A percentile compares a stretch with the other conserved stretches of the same genome.
These are phyloP conservation scores for Caenorhabditis sp. DNA, from an alignment of 2,888 invertebrate species.

Conservation along the genomic window DNA sequence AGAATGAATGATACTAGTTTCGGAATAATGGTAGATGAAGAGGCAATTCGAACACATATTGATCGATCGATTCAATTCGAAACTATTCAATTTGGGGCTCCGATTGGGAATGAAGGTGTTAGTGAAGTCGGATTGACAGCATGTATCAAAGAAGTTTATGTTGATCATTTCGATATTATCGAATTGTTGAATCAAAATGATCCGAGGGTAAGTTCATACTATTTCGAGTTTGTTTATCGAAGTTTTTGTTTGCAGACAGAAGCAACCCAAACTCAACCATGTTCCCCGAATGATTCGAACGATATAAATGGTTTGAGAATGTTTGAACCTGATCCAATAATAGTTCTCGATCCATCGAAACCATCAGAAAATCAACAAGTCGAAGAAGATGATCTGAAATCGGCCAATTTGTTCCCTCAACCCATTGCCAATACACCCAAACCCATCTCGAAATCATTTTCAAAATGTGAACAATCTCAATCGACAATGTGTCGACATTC, in stretches of 20 bases:
- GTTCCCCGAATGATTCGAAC: conserved; percentile 7
- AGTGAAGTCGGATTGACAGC: conserved; percentile 49
- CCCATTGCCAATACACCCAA: conserved; percentile 14
- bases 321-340: conserved; percentile 26
- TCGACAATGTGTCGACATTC: conserved; percentile 53
- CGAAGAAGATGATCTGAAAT: background rate
- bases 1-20: conserved; percentile 15
- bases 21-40: conserved; percentile 25
- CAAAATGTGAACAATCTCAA: conserved; percentile 43
- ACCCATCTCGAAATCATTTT: background rate
- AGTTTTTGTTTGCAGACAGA: conserved; percentile 15
- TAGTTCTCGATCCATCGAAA: conserved; percentile 1
- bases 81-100: conserved; percentile 39
- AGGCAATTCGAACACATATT: conserved; percentile 4
- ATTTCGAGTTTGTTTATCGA: too few species aligned
- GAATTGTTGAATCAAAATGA: conserved; percentile 32
- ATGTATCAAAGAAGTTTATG: conserved; percentile 47
- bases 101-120: conserved; percentile 25
- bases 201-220: conserved; percentile 43
- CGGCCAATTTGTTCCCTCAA: conserved; percentile 27
- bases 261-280: conserved; percentile 12
- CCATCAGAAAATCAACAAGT: conserved; percentile 2
- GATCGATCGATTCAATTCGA: conserved; percentile 16
- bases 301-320: conserved; percentile 10
- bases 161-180: conserved; percentile 52